These are phyloP conservation scores for Brachionus rubens DNA, from an alignment of 1,140 invertebrate genomes.

Conservation along the genomic window DNA sequence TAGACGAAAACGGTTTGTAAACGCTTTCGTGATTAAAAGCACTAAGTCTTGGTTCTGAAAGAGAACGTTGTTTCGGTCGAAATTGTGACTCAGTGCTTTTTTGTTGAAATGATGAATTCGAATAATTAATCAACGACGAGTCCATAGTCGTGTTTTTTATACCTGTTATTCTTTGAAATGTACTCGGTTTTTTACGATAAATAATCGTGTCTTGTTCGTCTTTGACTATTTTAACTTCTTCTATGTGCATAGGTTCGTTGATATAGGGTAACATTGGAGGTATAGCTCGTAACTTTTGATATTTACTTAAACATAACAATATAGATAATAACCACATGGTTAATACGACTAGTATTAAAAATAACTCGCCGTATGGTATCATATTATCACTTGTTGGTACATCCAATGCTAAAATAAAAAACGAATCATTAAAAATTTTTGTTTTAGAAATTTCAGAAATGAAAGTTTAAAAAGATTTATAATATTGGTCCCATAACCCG, in stretches of 20 bases:
- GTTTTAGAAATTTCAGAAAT: too few species aligned
- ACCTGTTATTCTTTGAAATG: background rate
- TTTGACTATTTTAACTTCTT: conserved; percentile 37
- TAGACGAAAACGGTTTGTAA: background rate
- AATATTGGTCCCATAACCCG: too few species aligned
- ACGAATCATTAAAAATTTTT: background rate
- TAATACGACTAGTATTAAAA: background rate
- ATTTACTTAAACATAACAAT: conserved; percentile 25
- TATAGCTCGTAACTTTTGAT: conserved; percentile 33
- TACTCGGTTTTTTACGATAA: conserved; percentile 5
- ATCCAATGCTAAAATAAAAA: conserved; percentile 7
- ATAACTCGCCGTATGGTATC: conserved; percentile 10
- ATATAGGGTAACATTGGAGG: conserved; percentile 37
- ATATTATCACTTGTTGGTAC: background rate
- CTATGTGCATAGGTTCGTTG: conserved; percentile 39
- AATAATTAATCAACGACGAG: too few species aligned
- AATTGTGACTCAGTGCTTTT: too few species aligned
- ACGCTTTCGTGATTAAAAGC: background rate
- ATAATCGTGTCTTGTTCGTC: conserved; percentile 32
- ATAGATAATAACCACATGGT: conserved; percentile 20
- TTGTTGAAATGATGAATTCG: too few species aligned
- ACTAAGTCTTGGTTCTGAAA: background rate
- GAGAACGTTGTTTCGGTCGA: background rate
- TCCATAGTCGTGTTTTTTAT: background rate
- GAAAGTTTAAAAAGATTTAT: too few species aligned